Evolutionary conservation across 1,140 invertebrate species (phyloP).

Genomic region (Drosophila tsacasi): DNA sequence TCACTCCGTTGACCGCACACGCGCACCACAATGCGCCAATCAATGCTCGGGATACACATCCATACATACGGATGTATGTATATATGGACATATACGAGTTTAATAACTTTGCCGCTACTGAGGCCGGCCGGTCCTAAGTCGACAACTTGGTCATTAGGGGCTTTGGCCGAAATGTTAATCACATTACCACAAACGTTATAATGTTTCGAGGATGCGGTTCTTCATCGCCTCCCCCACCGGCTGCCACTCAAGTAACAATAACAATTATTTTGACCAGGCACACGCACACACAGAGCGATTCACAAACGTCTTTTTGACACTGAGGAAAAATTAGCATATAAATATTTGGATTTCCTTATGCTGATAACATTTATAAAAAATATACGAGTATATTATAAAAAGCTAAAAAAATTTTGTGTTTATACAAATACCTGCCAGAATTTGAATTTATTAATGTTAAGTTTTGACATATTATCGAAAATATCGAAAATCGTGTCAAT

Average conservation of each 20-base stretch:
- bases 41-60: slow-evolving; percentile 46
- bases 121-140: slow-evolving; percentile 31
- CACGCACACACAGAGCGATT: slow-evolving; percentile 11
- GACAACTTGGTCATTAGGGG: slow-evolving; percentile 74
- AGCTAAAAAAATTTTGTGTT: too few relatives aligned
- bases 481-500: not conserved
- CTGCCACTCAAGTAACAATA: slow-evolving; percentile 72
- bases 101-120: slow-evolving; percentile 68
- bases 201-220: slow-evolving; percentile 63
- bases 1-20: slow-evolving; percentile 10
- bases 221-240: slow-evolving; percentile 9
- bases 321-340: slow-evolving; percentile 1
- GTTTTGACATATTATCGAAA: too few relatives aligned
- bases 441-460: too few relatives aligned
- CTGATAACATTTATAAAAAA: too few relatives aligned
- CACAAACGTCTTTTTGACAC: slow-evolving; percentile 14
- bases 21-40: slow-evolving; percentile 62
- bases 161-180: slow-evolving; percentile 76
- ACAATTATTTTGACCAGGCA: slow-evolving; percentile 73
- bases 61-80: not conserved
- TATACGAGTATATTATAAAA: too few relatives aligned
- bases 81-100: slow-evolving; percentile 53
- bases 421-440: too few relatives aligned
- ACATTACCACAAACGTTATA: slow-evolving; percentile 82
- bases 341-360: not conserved